Conservation (phyloP, 92 coral and sea anemone genomes). For the Porites rus region DNA sequence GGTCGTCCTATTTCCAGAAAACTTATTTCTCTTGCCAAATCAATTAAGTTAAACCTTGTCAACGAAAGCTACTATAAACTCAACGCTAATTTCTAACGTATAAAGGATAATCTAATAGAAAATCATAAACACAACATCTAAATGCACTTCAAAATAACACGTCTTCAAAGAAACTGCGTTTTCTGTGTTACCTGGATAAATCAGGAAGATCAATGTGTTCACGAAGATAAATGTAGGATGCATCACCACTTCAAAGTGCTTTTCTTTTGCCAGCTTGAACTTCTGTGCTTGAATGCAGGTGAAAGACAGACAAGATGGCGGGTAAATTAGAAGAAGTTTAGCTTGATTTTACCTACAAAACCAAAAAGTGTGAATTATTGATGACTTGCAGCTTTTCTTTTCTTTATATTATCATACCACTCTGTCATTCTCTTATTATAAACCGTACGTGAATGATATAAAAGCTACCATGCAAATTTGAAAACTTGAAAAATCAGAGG, state of each 20-base stretch:
- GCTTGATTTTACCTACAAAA: slow-evolving; percentile 72
- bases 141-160: not conserved
- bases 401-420: slow-evolving; percentile 2
- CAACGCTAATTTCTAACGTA: not conserved
- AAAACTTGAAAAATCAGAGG: not conserved
- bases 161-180: not conserved
- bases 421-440: slow-evolving; percentile 7
- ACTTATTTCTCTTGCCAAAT: not conserved
- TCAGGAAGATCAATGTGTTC: not conserved
- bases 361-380: slow-evolving; percentile 70
- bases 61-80: not conserved
- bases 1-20: not conserved
- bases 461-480: not conserved
- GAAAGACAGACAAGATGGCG: slow-evolving; percentile 44
- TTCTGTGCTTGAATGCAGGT: slow-evolving; percentile 43
- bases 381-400: slow-evolving; percentile 59
- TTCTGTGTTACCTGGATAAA: slow-evolving; percentile 3
- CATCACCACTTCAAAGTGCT: not conserved
- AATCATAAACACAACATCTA: not conserved
- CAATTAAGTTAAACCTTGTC: not conserved
- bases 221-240: not conserved
- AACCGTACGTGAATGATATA: not conserved
- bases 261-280: not conserved
- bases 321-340: slow-evolving; percentile 36
- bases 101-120: not conserved